Base-by-base conservation (phyloP, 2,797 vertebrate genomes). In the Notamacropus eugenii region DNA sequence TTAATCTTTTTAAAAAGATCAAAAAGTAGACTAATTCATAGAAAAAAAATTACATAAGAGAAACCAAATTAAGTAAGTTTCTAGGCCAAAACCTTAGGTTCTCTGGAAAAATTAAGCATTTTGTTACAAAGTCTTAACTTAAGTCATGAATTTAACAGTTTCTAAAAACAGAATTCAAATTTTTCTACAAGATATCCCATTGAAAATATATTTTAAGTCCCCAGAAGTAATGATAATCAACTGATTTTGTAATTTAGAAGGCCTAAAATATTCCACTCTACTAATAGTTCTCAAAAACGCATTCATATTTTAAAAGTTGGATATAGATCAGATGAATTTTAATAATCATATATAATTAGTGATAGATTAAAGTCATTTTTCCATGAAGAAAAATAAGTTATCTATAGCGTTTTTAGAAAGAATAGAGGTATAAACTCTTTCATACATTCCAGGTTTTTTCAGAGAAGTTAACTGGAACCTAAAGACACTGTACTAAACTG, bases 1-100 rank as follows among this genome's bases (percentile, higher is more conserved):
- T 98, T 95, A 97, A 97, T 97, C 92, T 34, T 91, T 95, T 95
- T 92, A 97, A 91, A 54, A 12, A 95, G 92, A 52, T 52, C 52
- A 13, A 96, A 92, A 29, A 94, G 59, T 91, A 93, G 62, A 93
- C 92, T 91, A 24, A 93, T 94, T 58, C 94, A 95, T 28, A 93
- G 54, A 13, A 95, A 40, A 95, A 95, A 92, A 93, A 29, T 95
- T 92, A 96, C 0, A 3, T n/a, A 58, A 82, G 11, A 52, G 34
- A 55, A 8, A 94, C 54, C 50, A 93, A 96, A 93, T 91, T 92
- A 58, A 54, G 94, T 29, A 52, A 55, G 46, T 50, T 90, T 4
- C 55, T 29, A 29, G 92, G 13, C n/a, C 46, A 31, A 54, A 92
- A 95, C 31, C 57, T 91, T 67, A 82, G 1, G n/a, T 55, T 92